Evolutionary conservation across 2,888 invertebrate genomes (phyloP).

Genomic region (Platycheirus rosarum): DNA sequence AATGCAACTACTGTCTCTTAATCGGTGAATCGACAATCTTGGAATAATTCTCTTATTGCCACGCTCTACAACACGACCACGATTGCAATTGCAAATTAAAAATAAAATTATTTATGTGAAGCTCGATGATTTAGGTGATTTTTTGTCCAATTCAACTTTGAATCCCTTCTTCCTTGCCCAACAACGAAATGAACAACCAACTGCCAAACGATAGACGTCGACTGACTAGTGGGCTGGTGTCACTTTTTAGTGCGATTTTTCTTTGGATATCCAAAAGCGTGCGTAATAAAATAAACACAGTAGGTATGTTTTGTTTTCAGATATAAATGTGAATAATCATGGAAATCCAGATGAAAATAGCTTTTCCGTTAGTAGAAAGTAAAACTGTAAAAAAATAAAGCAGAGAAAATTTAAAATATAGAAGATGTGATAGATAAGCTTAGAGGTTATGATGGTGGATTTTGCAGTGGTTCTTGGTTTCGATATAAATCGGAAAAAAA

Average conservation of each 20-base stretch:
- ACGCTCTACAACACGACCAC: slow-evolving; percentile 1
- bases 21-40: slow-evolving; percentile 12
- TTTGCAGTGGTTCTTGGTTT: too few species aligned
- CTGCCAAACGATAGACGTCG: slow-evolving; percentile 39
- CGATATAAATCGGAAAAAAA: too few species aligned
- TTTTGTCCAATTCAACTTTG: slow-evolving; percentile 49
- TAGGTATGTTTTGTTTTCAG: too few species aligned
- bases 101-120: slow-evolving; percentile 43
- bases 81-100: slow-evolving; percentile 35
- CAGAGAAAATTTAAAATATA: slow-evolving; percentile 4
- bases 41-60: background rate
- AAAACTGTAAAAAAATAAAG: slow-evolving; percentile 38
- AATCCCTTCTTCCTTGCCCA: slow-evolving; percentile 39
- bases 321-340: too few species aligned
- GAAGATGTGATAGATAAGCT: slow-evolving; percentile 19
- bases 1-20: slow-evolving; percentile 7
- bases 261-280: slow-evolving; percentile 40
- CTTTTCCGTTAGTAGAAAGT: slow-evolving; percentile 30
- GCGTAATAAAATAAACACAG: slow-evolving; percentile 49
- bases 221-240: slow-evolving; percentile 1
- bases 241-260: slow-evolving; percentile 4
- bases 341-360: slow-evolving; percentile 42
- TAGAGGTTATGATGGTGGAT: slow-evolving; percentile 37
- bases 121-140: slow-evolving; percentile 45
- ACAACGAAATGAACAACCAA: slow-evolving; percentile 40